Base-by-base conservation (phyloP, 2,888 invertebrate species). In the Lordiphosa fenestrarum region DNA sequence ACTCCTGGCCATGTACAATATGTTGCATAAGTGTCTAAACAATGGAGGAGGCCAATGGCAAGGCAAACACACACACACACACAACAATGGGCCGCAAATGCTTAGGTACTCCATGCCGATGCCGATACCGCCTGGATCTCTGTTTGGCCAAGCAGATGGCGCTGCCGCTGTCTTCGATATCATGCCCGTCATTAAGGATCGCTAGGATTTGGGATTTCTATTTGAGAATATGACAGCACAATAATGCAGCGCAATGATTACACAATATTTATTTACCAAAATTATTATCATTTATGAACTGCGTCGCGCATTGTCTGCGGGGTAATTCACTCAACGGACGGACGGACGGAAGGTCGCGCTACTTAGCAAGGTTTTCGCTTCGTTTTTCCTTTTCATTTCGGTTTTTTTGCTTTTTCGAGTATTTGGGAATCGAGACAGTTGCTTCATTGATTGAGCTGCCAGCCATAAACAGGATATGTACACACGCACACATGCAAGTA, bases 251-350 rank as follows among this genome's bases (percentile, higher is more conserved):
- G 53, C 44, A 44, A 82, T 76, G 78, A 76, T 76, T 82, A 67
- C 66, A 76, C 82, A 76, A 76, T 74, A 78, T 76, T 76, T 71
- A 77, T 71, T 64, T 81, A 75, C 68, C 70, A 48, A 75, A 74
- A 81, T 77, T 81, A 81, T 76, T 81, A 81, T 81, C 77, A 81
- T 77, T 74, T 65, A 76, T 81, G 76, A 50, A 64, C 69, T 62
- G 53, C 53, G 69, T 25, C 38, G 4, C n/a, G 23, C 50, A 59
- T 58, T 58, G 55, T 50, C 62, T 62, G 13, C 39, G 23, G 44
- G 37, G 25, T 19, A 2, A 19, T 42, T 2, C 15, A 13, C 46
- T 41, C 37, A 46, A 42, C 25, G 38, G 37, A 33, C 41, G 15
- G 15, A 15, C 15, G 15, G 15, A 15, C 2, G 15, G 15, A 15